These are phyloP conservation scores for Catocala nupta DNA, from an alignment of 2,888 invertebrate species.

Conservation along the genomic window DNA sequence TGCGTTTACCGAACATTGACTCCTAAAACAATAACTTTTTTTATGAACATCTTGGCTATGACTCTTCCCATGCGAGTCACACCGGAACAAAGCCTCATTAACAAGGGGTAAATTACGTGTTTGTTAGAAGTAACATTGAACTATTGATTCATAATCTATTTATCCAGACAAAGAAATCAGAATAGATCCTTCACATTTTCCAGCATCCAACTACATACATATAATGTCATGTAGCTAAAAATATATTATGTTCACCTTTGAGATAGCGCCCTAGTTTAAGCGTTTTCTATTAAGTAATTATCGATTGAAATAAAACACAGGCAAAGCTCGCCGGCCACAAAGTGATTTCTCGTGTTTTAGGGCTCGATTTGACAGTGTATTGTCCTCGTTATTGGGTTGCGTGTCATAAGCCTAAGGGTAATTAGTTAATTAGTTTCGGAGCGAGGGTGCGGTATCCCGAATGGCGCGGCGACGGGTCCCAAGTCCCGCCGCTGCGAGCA, in stretches of 20 bases:
- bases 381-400: constrained; percentile 14
- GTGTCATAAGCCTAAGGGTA: constrained; percentile 14
- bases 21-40: not conserved
- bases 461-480: constrained; percentile 4
- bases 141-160: no score
- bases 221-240: no score
- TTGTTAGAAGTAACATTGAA: no score
- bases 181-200: no score
- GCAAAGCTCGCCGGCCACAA: not conserved
- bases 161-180: no score
- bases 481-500: not conserved
- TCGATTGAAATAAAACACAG: constrained; percentile 4
- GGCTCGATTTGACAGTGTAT: constrained; percentile 9
- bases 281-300: not conserved
- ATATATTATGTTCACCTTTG: no score
- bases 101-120: no score
- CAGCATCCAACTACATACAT: no score
- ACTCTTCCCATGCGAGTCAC: constrained; percentile 1
- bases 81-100: not conserved
- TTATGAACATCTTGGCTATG: no score
- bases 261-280: no score
- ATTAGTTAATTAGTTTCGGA: constrained; percentile 25
- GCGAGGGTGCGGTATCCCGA: constrained; percentile 5
- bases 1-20: constrained; percentile 1
- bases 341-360: constrained; percentile 12